These are phyloP conservation scores for Gymnocypris eckloni DNA, from an alignment of 2,797 vertebrate genomes.

Conservation along the genomic window DNA sequence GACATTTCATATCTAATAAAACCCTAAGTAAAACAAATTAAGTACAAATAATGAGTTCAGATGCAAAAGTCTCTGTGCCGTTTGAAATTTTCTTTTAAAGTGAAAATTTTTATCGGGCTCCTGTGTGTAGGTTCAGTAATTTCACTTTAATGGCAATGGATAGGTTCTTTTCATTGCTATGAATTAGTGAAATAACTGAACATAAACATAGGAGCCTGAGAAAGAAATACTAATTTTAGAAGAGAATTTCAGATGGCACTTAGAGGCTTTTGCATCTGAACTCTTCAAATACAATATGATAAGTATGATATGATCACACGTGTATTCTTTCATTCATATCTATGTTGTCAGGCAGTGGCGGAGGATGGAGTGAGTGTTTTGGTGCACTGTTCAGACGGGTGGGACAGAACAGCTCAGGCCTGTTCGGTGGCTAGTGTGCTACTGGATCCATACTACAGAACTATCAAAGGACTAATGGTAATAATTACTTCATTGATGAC, in stretches of 20 bases:
- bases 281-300: neutral
- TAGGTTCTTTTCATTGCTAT: too few relatives aligned
- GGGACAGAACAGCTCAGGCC: conserved; percentile 95
- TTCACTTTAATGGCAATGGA: neutral
- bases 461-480: conserved; percentile 94
- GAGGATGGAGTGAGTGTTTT: conserved; percentile 94
- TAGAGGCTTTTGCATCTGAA: too few relatives aligned
- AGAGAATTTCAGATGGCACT: neutral
- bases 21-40: neutral
- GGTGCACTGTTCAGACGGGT: conserved; percentile 98
- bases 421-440: conserved; percentile 93
- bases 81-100: neutral
- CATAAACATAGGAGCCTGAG: neutral
- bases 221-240: neutral
- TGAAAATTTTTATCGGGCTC: neutral
- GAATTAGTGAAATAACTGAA: neutral
- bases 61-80: neutral
- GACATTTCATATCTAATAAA: neutral
- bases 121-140: neutral
- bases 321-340: conserved; percentile 34
- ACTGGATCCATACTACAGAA: conserved; percentile 91
- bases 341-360: conserved; percentile 83
- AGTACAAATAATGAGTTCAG: neutral
- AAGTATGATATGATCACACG: neutral
- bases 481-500: conserved; percentile 28